A percentile compares a stretch with the other conserved stretches of the same genome.
phyloP scores from a whole-genome alignment of 2,797 vertebrate species.

The Tachyglossus aculeatus region DNA sequence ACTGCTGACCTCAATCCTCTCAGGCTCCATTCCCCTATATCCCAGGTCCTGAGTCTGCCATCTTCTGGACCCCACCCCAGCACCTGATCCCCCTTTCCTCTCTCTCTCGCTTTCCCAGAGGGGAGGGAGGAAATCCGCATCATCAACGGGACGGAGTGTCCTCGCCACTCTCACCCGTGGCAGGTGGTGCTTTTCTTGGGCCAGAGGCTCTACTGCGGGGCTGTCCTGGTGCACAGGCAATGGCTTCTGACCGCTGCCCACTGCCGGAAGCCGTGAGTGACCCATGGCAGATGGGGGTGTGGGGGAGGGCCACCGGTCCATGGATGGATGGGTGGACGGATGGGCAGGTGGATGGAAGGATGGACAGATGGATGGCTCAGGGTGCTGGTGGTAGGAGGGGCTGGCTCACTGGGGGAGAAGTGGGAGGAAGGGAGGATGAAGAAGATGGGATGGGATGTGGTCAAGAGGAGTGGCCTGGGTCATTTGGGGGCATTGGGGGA shows the following conservation, averaged over 20 bases:
- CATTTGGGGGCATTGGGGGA: too few relatives aligned
- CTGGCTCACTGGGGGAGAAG: too few relatives aligned
- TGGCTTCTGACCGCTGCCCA: constrained; percentile 65
- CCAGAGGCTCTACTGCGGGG: constrained; percentile 52
- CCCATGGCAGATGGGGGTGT: accelerated
- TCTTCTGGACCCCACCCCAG: neutral
- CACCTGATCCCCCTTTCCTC: neutral
- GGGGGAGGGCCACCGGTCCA: accelerated
- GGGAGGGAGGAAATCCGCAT: constrained; percentile 15
- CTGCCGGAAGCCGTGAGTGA: constrained; percentile 46
- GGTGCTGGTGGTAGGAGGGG: accelerated
- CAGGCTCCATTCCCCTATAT: neutral
- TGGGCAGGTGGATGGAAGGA: accelerated
- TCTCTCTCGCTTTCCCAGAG: neutral
- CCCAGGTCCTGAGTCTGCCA: too few relatives aligned
- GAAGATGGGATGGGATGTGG: neutral
- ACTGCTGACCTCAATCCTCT: neutral
- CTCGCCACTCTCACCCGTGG: constrained; percentile 7
- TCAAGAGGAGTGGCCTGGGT: neutral
- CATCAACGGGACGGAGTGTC: constrained; percentile 30
- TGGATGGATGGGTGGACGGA: accelerated
- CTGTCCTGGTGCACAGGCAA: constrained; percentile 20
- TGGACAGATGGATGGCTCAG: accelerated
- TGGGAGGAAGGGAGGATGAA: neutral
- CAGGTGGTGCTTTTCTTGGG: constrained; percentile 48